Base-by-base conservation (phyloP, 2,888 invertebrate species). In the Cryptus armator region DNA sequence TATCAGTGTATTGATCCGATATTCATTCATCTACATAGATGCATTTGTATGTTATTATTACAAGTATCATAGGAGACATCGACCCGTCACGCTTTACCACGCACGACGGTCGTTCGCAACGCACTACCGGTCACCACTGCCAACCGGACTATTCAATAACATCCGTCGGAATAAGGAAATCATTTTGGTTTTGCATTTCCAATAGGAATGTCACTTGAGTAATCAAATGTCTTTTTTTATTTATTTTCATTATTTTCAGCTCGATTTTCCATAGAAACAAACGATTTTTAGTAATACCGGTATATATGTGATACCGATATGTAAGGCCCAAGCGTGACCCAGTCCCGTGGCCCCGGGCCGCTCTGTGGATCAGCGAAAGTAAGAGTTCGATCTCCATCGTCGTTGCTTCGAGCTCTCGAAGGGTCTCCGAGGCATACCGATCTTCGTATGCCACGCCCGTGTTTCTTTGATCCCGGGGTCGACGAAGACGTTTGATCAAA, bases 341-440 rank as follows among this genome's bases (percentile, higher is more conserved):
- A 79, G 75, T 85, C 64, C 48, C 78, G 70, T 71, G 68, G 80
- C 64, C 86, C 86, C 80, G 86, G 78, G 74, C 66, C 76, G 46
- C 75, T 48, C 62, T 71, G 72, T 64, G 78, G 70, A 72, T 81
- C 75, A 70, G 87, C 86, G 84, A 87, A 87, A 87, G 87, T 87
- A 83, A 87, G 86, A 86, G 87, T 83, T 84, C 82, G 86, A 81
- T 86, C 76, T 81, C 82, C 85, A 83, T 85, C 79, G 64, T 53
- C 64, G 56, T 70, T 71, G 79, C 56, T 68, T 32, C 70, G 68
- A 78, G 70, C 79, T 78, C 83, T 83, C 67, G 68, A 64, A 62
- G 79, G 75, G 66, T 76, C 32, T 82, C 75, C 82, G 82, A 56
- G 85, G 85, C 85, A 12, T 46, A 76, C 79, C 85, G 82, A 85